Evolutionary conservation across 37 sponge, comb jelly and placozoan species (phyloP).

Genomic region (Halichondria panicea): DNA sequence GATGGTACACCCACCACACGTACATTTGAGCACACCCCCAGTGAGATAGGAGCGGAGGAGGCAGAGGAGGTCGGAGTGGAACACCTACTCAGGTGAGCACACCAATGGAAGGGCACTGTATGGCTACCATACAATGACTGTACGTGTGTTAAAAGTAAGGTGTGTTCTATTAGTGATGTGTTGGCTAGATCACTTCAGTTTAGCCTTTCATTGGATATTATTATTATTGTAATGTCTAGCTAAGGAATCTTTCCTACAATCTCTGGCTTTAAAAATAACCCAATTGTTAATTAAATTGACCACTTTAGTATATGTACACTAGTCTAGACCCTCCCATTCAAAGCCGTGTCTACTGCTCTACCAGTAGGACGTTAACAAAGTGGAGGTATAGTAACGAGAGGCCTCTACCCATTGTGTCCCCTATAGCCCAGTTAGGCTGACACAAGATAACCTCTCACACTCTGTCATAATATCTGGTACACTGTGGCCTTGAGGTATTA

Average conservation of each 20-base stretch:
- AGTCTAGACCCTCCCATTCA: too few species aligned
- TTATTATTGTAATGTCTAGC: neutral
- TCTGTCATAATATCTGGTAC: too few species aligned
- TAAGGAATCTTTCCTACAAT: neutral
- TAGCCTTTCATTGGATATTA: neutral
- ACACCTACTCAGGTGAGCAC: conserved; percentile 83
- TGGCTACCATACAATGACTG: neutral
- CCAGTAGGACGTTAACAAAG: too few species aligned
- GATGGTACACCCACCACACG: conserved; percentile 95
- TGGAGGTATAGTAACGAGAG: too few species aligned
- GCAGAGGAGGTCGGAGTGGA: conserved; percentile 99
- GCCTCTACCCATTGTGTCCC: too few species aligned
- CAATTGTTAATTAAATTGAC: too few species aligned
- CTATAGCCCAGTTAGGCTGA: too few species aligned
- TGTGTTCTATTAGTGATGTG: neutral
- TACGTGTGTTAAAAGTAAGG: neutral
- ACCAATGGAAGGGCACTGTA: neutral
- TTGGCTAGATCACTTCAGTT: neutral
- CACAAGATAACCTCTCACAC: too few species aligned
- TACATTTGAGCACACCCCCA: conserved; percentile 94
- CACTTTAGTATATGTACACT: too few species aligned
- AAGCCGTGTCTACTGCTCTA: too few species aligned
- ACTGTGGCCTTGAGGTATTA: too few species aligned
- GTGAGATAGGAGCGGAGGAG: conserved; percentile 99
- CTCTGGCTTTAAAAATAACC: neutral